Evolutionary conservation across 2,888 invertebrate species (phyloP), one percentile per base, ranked within the genome.

Genomic region (Lasioglossum marginatum): DNA sequence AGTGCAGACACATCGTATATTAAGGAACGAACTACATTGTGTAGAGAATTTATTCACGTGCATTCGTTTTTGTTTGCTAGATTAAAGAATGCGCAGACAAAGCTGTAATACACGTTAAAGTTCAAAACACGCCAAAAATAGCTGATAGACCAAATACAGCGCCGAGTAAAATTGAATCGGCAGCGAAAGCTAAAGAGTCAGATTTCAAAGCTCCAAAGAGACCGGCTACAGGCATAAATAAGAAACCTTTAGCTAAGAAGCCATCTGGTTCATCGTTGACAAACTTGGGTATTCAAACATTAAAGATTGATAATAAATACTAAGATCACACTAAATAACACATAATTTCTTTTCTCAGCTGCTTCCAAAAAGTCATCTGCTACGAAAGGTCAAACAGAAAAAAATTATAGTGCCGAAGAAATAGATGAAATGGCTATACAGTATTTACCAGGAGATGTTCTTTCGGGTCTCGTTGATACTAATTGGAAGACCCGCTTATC

Each of bases 1-100:
- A 12, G 57, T n/a, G 12, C n/a, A 57, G n/a, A 10, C n/a, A 60
- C 27, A 72, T 57, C 1, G 4, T 60, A 3, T 31, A 23, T 63
- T 52, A 19, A 60, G 12, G 31, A 45, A 27, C 45, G 43, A 45
- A 0, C 31, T 23, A 23, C 40, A 3, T 48, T 68, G 14, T 63
- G 8, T 10, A n/a, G 5, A 43, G 45, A 40, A 40, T 78, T 4
- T 52, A 68, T 76, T 75, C 27, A 57, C 70, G 34, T 77, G 27
- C 43, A 34, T 68, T 72, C 23, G 37, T 78, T 84, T 82, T 82
- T 74, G 73, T 88, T 85, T 66, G 2, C n/a, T 86, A 96, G 96
- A 97, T 99, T 73, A 98, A 98, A 95, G 99, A 99, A 94, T 98
- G 97, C 93, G 97, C 97, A 91, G 99, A 99, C 77, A 99, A 99